Percentiles rank a stretch among this genome's conserved stretches.
Conservation (phyloP, 2,888 invertebrate genomes). For the Brachypterus glaber region DNA sequence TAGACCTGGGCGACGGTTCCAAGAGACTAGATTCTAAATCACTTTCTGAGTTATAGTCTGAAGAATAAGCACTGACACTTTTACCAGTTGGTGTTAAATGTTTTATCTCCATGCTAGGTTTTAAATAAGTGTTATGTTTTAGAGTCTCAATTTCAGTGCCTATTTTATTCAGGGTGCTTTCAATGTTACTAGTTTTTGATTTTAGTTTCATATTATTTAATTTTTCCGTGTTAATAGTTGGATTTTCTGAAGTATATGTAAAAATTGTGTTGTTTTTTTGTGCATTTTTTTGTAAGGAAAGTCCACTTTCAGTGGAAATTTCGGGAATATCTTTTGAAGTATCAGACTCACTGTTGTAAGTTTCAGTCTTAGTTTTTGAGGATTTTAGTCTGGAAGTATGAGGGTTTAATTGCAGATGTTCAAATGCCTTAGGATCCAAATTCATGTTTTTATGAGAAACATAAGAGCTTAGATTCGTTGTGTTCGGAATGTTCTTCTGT, state of each 20-base stretch:
- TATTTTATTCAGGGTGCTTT: too few species aligned
- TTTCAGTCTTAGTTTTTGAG: constrained; percentile 10
- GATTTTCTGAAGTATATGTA: constrained; percentile 3
- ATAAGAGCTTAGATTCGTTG: constrained; percentile 25
- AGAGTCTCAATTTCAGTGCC: too few species aligned
- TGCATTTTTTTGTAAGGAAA: constrained; percentile 20
- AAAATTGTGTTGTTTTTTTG: constrained; percentile 12
- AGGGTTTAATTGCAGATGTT: constrained; percentile 21
- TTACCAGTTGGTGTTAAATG: not conserved
- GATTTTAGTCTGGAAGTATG: not conserved
- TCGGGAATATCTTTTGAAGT: constrained; percentile 41
- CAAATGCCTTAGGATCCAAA: constrained; percentile 28
- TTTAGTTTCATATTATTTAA: constrained; percentile 18
- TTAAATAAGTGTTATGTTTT: too few species aligned
- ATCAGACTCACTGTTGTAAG: constrained; percentile 34
- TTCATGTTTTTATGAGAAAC: constrained; percentile 29
- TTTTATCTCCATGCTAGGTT: constrained; percentile 2
- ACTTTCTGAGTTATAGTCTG: constrained; percentile 16
- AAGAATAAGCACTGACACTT: constrained; percentile 10
- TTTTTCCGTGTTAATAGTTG: constrained; percentile 17
- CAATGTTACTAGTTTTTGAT: constrained; percentile 1
- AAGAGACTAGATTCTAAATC: constrained; percentile 1
- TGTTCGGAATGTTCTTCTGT: constrained; percentile 7
- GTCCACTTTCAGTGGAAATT: constrained; percentile 34
- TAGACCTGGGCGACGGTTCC: not conserved